These are phyloP conservation scores for Agrotis segetum DNA, from an alignment of 2,888 invertebrate species.

Conservation along the genomic window DNA sequence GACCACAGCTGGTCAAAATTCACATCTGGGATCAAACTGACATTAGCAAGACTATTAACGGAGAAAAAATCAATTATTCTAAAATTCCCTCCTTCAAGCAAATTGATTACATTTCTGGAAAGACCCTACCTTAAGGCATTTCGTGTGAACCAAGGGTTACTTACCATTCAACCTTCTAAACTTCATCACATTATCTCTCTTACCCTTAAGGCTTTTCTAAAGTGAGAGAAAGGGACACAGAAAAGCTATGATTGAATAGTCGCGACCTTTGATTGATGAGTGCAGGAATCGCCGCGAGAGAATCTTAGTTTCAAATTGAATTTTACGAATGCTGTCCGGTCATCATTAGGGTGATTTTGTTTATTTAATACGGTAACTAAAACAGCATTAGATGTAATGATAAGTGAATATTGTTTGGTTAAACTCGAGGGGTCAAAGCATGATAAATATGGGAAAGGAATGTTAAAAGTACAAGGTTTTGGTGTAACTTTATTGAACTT, in stretches of 20 bases:
- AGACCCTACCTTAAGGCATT: slow-evolving; percentile 72
- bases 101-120: slow-evolving; percentile 78
- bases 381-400: slow-evolving; percentile 44
- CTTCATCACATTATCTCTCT: slow-evolving; percentile 50
- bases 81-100: slow-evolving; percentile 63
- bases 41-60: slow-evolving; percentile 56
- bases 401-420: slow-evolving; percentile 10
- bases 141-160: slow-evolving; percentile 73
- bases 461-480: not conserved
- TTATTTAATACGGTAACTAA: slow-evolving; percentile 72
- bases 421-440: not conserved
- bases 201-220: slow-evolving; percentile 8
- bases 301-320: slow-evolving; percentile 74
- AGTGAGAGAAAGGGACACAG: slow-evolving; percentile 50
- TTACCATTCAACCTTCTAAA: slow-evolving; percentile 48
- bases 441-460: not conserved
- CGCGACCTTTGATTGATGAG: slow-evolving; percentile 81
- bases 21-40: slow-evolving; percentile 42
- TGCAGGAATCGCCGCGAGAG: slow-evolving; percentile 72
- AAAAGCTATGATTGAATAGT: slow-evolving; percentile 60
- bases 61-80: slow-evolving; percentile 63
- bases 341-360: slow-evolving; percentile 74
- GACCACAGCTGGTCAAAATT: slow-evolving; percentile 39
- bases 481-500: not conserved
- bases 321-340: slow-evolving; percentile 72